Base-by-base conservation (phyloP, 1,140 invertebrate species). In the Drosophila simulans region DNA sequence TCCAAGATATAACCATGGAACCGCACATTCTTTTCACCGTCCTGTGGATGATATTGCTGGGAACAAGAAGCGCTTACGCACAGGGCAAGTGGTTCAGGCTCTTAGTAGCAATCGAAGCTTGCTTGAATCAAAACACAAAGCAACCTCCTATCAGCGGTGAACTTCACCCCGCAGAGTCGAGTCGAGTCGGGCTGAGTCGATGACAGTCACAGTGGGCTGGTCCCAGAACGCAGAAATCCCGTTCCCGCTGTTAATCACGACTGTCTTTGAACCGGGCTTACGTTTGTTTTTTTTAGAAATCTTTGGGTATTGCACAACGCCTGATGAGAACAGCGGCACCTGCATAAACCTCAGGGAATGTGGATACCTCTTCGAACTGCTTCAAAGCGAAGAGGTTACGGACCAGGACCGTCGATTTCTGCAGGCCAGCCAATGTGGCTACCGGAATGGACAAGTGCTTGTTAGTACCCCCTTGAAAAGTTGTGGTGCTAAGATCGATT, bases 261-360 rank as follows among this genome's bases (percentile, higher is more conserved):
- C 40, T 37, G 10, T 54, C 43, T 72, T 27, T 51, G n/a, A 35
- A 22, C 20, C 20, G 20, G 20, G 20, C 20, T 22, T 46, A 27
- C 35, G n/a, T 43, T 56, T 57, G 60, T 48, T 62, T 35, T 34
- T 48, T 15, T 11, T 59, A 86, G 83, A 86, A 49, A 63, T 59
- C 60, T 89, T 71, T 68, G 84, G 84, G 11, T 70, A 74, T 52
- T 89, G 84, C 49, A 74, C 60, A 20, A 89, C 84, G 7, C 84
- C 84, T 2, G 31, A 52, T 10, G 55, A 68, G 0, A 69, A 66
- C 12, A 71, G 49, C 17, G 84, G 85, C 4, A 70, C 54, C 1
- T 89, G 84, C 73, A 89, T 89, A 1, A 42, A 68, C n/a, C 69
- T 89, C 4, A 25, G 4, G 11, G 46, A 77, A 5, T 89, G 84